These are phyloP conservation scores for Lepilemur ruficaudatus DNA, from an alignment of 2,797 vertebrate genomes.

Conservation along the genomic window DNA sequence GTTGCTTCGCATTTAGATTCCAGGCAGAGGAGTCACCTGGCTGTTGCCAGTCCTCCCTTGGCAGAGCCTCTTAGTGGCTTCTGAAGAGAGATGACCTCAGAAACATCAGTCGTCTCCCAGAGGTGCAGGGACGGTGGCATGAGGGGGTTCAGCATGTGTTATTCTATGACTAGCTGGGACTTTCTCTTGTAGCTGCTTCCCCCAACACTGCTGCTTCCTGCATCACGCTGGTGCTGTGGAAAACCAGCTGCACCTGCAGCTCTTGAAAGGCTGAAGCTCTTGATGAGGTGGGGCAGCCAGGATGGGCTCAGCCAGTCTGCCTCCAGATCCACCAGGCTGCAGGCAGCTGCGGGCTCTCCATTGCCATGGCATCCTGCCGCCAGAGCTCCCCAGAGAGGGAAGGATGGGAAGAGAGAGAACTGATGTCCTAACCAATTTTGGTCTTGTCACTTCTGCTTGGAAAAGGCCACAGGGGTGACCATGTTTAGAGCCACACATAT, in stretches of 20 bases:
- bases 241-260: not conserved
- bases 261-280: not conserved
- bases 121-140: not conserved
- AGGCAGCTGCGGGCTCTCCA: not conserved
- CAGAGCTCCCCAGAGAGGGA: not conserved
- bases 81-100: not conserved
- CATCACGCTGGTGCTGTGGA: not conserved
- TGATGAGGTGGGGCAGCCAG: not conserved
- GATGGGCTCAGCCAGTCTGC: not conserved
- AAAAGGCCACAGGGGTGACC: not conserved
- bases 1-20: not conserved
- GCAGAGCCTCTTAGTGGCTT: not conserved
- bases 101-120: not conserved
- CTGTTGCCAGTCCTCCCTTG: not conserved
- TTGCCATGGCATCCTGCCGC: not conserved
- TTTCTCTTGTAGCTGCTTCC: not conserved
- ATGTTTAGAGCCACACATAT: not conserved
- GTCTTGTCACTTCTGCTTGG: not conserved
- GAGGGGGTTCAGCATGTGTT: not conserved
- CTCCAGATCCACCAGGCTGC: not conserved
- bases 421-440: not conserved
- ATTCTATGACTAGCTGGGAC: not conserved
- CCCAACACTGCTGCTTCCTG: not conserved
- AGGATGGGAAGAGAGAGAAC: not conserved
- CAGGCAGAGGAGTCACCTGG: not conserved